A percentile compares a stretch with the other conserved stretches of the same genome.
phyloP scores from a whole-genome alignment of 2,113 vertebrate species.

The Myotis lucifugus region DNA sequence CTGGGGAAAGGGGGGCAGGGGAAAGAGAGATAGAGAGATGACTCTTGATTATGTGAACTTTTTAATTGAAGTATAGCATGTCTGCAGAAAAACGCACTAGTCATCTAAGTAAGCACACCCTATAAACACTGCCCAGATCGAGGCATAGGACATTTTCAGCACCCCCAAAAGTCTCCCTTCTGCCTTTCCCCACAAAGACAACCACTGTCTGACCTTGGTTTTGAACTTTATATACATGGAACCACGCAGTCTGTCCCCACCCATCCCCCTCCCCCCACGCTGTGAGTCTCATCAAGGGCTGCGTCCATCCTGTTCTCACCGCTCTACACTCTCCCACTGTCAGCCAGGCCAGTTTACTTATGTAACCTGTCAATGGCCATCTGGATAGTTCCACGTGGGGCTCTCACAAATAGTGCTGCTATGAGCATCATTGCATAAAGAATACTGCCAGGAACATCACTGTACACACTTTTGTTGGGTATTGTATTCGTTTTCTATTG shows the following conservation, averaged over 20 bases:
- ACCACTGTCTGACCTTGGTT: background rate
- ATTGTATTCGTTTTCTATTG: background rate
- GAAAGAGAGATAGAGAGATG: background rate
- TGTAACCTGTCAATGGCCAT: background rate
- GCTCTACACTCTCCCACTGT: background rate
- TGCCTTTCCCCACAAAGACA: background rate
- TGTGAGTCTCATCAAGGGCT: background rate
- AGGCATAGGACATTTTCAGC: background rate
- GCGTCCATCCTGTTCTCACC: background rate
- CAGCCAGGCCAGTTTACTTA: background rate
- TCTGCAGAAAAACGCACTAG: background rate
- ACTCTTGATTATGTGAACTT: background rate
- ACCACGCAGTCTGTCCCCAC: background rate
- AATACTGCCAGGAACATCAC: background rate
- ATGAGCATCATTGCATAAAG: too few species aligned
- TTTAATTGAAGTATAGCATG: background rate
- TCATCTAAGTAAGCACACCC: background rate
- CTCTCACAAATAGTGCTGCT: background rate
- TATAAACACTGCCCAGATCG: background rate
- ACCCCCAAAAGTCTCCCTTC: background rate
- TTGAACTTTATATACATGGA: background rate
- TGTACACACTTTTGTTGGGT: background rate
- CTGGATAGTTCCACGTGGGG: background rate
- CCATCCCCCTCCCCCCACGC: rapidly evolving
- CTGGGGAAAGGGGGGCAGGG: too few species aligned